Conservation (phyloP, 2,888 invertebrate species). For the Lithophane semibrunnea region DNA sequence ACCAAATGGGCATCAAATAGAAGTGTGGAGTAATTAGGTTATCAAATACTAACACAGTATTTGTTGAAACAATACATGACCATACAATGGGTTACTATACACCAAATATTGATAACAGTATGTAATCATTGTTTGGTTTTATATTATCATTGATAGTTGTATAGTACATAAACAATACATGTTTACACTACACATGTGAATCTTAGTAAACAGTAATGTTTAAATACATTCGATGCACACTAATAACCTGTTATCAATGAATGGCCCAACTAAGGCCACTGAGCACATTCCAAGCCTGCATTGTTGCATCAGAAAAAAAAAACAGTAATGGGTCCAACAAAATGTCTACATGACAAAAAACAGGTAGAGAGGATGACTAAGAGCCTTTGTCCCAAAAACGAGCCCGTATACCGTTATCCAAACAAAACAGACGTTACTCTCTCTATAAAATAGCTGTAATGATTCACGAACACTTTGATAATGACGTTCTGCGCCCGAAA, state of each 20-base stretch:
- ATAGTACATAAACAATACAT: slow-evolving; percentile 62
- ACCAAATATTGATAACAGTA: slow-evolving; percentile 55
- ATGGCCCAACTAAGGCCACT: slow-evolving; percentile 46
- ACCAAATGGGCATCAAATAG: neutral
- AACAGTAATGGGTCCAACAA: slow-evolving; percentile 69
- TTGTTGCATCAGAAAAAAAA: slow-evolving; percentile 65
- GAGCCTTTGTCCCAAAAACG: slow-evolving; percentile 87
- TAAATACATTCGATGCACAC: slow-evolving; percentile 39
- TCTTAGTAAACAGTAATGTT: slow-evolving; percentile 61
- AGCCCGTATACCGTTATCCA: slow-evolving; percentile 86
- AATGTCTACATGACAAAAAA: slow-evolving; percentile 80
- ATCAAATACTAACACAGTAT: slow-evolving; percentile 32
- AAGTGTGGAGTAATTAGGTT: slow-evolving; percentile 30
- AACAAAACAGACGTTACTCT: slow-evolving; percentile 84
- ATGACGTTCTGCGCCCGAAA: slow-evolving; percentile 75
- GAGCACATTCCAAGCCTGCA: slow-evolving; percentile 51
- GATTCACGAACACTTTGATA: slow-evolving; percentile 74
- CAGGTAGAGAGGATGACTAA: slow-evolving; percentile 85
- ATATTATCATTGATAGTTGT: slow-evolving; percentile 51
- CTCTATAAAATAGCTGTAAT: slow-evolving; percentile 82
- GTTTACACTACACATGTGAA: slow-evolving; percentile 55
- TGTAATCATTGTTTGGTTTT: slow-evolving; percentile 49
- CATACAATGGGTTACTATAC: slow-evolving; percentile 32
- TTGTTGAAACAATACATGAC: slow-evolving; percentile 33
- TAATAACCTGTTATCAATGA: slow-evolving; percentile 60